Conservation (phyloP, 2,888 invertebrate genomes). For the Lydus trimaculatus region DNA sequence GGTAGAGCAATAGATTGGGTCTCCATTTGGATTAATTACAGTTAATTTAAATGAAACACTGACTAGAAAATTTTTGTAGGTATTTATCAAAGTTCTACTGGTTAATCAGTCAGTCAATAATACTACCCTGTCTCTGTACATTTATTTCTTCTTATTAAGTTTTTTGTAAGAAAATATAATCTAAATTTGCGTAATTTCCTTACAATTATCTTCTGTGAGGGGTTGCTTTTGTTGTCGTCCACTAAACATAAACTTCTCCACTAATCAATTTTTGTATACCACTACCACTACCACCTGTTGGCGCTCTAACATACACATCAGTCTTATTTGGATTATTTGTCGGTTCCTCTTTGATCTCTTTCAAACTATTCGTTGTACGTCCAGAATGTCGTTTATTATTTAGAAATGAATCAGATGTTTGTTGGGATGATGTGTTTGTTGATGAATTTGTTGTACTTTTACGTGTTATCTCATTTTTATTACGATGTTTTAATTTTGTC, state of each 20-base stretch:
- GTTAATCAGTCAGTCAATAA: neutral
- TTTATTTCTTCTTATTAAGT: neutral
- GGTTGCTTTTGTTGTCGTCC: neutral
- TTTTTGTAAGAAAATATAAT: neutral
- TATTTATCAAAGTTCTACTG: neutral
- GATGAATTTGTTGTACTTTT: conserved; percentile 65
- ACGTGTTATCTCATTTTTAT: conserved; percentile 64
- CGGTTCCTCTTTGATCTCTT: conserved; percentile 49
- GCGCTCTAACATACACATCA: conserved; percentile 53
- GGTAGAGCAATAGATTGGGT: neutral
- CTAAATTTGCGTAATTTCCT: neutral
- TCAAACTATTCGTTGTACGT: conserved; percentile 47
- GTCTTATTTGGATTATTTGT: conserved; percentile 24
- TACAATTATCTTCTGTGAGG: too few species aligned
- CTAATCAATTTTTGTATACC: conserved; percentile 47
- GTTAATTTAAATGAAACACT: neutral
- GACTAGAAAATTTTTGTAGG: neutral
- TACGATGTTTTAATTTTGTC: conserved; percentile 56
- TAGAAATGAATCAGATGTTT: conserved; percentile 70
- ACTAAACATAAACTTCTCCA: conserved; percentile 54
- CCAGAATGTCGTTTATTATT: conserved; percentile 60
- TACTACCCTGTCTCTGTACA: neutral
- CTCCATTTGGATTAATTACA: neutral
- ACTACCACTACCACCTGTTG: conserved; percentile 45
- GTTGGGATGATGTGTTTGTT: conserved; percentile 70